phyloP scores from a whole-genome alignment of 2,113 vertebrate species.

The Chamaetylas fuelleborni region DNA sequence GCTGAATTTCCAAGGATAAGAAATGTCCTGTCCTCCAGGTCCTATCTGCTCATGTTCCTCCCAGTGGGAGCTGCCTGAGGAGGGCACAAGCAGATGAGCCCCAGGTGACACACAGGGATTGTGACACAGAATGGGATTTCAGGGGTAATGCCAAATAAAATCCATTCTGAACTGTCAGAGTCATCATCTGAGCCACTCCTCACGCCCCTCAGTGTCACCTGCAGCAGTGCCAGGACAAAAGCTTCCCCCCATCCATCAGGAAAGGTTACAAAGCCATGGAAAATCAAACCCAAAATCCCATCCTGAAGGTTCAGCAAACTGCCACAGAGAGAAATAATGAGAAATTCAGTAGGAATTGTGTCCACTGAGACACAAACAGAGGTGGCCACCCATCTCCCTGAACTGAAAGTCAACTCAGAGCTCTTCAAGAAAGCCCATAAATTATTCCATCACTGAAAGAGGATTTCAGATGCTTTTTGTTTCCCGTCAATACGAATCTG shows the following conservation, averaged over 20 bases:
- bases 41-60: not conserved
- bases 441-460: not conserved
- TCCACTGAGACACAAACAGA: not conserved
- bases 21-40: not conserved
- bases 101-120: fast-evolving
- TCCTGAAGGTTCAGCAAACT: not conserved
- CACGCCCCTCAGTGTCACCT: not conserved
- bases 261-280: not conserved
- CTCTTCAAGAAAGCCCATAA: not conserved
- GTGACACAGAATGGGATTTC: not conserved
- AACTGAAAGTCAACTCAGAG: not conserved
- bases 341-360: not conserved
- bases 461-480: conserved; percentile 58
- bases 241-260: not conserved
- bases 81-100: not conserved
- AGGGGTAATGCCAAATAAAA: not conserved
- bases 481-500: conserved; percentile 51
- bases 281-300: not conserved
- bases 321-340: fast-evolving
- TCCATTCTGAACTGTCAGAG: not conserved
- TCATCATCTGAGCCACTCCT: not conserved
- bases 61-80: not conserved
- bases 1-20: not conserved
- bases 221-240: not conserved
- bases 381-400: conserved; percentile 21